phyloP scores from a whole-genome alignment of 2,113 vertebrate genomes.

The Guaruba guarouba region DNA sequence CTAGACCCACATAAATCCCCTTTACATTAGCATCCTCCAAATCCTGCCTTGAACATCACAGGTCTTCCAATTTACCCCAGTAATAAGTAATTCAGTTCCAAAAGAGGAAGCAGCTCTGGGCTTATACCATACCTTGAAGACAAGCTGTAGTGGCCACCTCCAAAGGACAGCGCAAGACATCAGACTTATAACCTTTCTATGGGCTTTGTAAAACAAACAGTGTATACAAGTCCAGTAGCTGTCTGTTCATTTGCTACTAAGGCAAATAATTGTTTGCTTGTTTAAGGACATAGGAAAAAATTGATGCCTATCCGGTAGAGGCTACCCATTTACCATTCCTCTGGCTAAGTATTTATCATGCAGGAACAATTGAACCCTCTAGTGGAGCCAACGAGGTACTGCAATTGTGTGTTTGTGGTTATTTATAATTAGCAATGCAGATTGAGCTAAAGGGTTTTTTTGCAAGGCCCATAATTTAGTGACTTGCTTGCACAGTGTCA shows the following conservation, averaged over 20 bases:
- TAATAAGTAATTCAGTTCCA: background rate
- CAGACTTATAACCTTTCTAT: background rate
- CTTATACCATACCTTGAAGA: background rate
- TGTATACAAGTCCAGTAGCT: background rate
- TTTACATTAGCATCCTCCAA: background rate
- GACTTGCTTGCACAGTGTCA: background rate
- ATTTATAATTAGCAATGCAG: background rate
- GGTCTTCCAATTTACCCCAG: background rate
- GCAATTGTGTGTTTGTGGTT: background rate
- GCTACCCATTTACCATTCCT: background rate
- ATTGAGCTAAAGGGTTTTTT: background rate
- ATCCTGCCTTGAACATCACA: background rate
- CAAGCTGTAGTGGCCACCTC: background rate
- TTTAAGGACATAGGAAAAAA: background rate
- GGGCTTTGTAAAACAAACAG: background rate
- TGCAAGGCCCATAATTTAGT: background rate
- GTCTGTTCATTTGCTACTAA: background rate
- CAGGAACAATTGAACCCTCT: slow-evolving; percentile 78
- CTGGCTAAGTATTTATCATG: background rate
- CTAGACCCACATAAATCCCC: background rate
- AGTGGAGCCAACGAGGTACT: slow-evolving; percentile 65
- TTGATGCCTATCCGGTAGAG: background rate
- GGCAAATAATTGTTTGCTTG: background rate
- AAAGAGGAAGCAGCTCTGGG: background rate
- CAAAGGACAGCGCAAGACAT: background rate